Evolutionary conservation across 2,888 invertebrate genomes (phyloP).

Genomic region (Hirtodrosophila duncani): DNA sequence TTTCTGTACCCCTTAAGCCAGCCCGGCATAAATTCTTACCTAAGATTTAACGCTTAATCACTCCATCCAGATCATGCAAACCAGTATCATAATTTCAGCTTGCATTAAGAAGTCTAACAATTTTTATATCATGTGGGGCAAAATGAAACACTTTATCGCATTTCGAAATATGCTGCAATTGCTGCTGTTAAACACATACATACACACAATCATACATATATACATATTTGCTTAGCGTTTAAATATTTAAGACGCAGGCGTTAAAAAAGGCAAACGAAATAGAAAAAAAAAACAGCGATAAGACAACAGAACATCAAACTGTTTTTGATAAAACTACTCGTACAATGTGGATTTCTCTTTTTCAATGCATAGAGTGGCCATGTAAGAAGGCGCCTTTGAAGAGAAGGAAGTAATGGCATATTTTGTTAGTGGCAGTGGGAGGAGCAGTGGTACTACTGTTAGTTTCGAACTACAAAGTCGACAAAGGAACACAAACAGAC

Average conservation of each 20-base stretch:
- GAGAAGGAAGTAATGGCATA: not conserved
- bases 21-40: no score
- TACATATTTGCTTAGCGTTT: constrained; percentile 42
- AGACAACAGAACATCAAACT: constrained; percentile 51
- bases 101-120: constrained; percentile 32
- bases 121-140: constrained; percentile 52
- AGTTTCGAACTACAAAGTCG: constrained; percentile 15
- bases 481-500: constrained; percentile 11
- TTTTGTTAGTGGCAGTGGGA: constrained; percentile 14
- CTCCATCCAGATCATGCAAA: not conserved
- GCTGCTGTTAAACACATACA: constrained; percentile 2
- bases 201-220: constrained; percentile 15
- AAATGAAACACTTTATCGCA: constrained; percentile 52
- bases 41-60: not conserved
- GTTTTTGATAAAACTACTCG: constrained; percentile 39
- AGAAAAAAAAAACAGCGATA: constrained; percentile 39
- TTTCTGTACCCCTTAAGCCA: no score
- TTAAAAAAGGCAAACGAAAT: constrained; percentile 30
- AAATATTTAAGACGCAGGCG: constrained; percentile 41
- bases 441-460: not conserved
- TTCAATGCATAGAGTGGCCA: no score
- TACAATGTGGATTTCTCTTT: no score
- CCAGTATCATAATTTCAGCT: constrained; percentile 23
- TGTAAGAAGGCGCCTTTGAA: not conserved
- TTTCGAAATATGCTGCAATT: constrained; percentile 39